phyloP scores from a whole-genome alignment of 2,888 invertebrate species.

The Bhutanitis thaidina region DNA sequence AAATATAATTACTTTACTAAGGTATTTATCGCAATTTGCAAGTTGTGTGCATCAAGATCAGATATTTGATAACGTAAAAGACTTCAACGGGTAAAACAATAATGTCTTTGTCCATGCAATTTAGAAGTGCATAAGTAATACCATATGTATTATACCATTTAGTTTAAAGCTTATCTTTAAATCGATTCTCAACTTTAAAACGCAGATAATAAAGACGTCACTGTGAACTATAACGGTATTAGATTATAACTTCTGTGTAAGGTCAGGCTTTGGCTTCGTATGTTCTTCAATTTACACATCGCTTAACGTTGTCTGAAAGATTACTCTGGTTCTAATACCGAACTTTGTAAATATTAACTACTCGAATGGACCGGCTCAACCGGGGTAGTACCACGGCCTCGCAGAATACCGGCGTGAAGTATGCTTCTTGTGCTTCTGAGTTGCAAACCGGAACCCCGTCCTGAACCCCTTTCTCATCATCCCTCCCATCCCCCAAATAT shows the following conservation, averaged over 20 bases:
- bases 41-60: constrained; percentile 40
- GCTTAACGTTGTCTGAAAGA: constrained; percentile 36
- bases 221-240: constrained; percentile 14
- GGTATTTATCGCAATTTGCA: constrained; percentile 68
- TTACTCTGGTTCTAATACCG: no score
- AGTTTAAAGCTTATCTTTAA: constrained; percentile 3
- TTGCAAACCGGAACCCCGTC: no score
- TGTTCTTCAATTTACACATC: constrained; percentile 45
- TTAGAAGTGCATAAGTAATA: constrained; percentile 36
- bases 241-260: constrained; percentile 31
- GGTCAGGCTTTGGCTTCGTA: constrained; percentile 45
- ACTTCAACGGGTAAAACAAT: constrained; percentile 38
- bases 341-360: no score
- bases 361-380: no score
- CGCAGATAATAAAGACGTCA: constrained; percentile 21
- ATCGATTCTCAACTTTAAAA: constrained; percentile 28
- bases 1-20: no score
- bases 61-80: constrained; percentile 37
- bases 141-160: constrained; percentile 16
- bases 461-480: no score
- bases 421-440: no score
- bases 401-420: no score
- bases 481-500: no score
- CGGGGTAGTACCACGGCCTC: no score
- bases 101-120: constrained; percentile 45